Evolutionary conservation across 2,113 vertebrate genomes (phyloP).

Genomic region (Halichoerus grypus): DNA sequence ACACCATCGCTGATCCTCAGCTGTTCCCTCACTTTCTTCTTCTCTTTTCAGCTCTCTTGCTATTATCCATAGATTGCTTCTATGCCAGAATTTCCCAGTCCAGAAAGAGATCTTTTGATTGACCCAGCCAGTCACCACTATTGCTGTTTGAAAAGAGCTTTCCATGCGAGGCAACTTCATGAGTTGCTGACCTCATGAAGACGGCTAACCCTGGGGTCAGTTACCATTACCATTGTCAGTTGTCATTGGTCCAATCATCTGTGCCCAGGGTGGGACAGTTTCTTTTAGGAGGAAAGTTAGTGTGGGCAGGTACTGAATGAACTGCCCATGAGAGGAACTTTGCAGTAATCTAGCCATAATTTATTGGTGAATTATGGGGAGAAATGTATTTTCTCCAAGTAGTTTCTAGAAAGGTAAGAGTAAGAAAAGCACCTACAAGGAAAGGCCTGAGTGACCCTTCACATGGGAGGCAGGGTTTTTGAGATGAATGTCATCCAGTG

Average conservation of each 20-base stretch:
- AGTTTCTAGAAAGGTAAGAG: neutral
- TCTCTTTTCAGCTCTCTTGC: neutral
- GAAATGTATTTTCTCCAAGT: constrained; percentile 13
- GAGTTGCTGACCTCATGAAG: neutral
- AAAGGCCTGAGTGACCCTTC: neutral
- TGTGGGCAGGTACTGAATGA: neutral
- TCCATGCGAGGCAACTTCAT: neutral
- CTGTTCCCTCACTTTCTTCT: neutral
- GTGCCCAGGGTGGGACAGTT: neutral
- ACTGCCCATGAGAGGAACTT: neutral
- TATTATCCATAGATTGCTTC: neutral
- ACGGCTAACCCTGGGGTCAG: neutral
- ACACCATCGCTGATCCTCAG: neutral
- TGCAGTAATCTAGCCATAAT: neutral
- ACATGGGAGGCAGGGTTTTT: neutral
- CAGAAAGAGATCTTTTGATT: neutral
- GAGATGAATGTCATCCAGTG: neutral
- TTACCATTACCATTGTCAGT: neutral
- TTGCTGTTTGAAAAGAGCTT: neutral
- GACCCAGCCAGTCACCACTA: neutral
- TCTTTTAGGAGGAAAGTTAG: neutral
- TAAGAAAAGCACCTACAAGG: neutral
- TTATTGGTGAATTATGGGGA: neutral
- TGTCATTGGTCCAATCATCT: neutral
- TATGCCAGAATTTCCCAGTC: neutral